Evolutionary conservation across 2,113 vertebrate genomes (phyloP), one percentile per base, ranked within the genome.

Genomic region (Empidonax traillii): DNA sequence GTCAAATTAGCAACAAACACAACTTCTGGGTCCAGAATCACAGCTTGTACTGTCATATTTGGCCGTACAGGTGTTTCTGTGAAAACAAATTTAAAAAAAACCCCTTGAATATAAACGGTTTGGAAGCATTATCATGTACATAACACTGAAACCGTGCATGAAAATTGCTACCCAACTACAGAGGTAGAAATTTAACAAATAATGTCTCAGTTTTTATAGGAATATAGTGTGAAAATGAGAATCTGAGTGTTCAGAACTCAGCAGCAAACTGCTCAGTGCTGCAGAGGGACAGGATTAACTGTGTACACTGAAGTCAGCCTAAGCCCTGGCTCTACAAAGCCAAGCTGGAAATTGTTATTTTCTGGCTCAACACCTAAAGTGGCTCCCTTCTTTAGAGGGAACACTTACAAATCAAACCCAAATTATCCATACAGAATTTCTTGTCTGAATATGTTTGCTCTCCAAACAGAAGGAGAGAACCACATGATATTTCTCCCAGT

Each of bases 1-100:
- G 98, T 98, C 93, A 99, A 97, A 93, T 90, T 99, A 74, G 99
- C 99, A 79, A 99, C 99, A 85, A 99, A 99, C 12, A 99, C 98
- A 83, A 99, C 98, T 97, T 99, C 99, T 4, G 99, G 99, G 94
- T 99, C 99, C 90, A 98, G 95, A 66, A 99, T 97, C 80, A 98
- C 98, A 8, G 97, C 98, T 46, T 97, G 98, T 35, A 99, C 46
- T 18, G 44, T 97, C 74, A 98, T 96, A 56, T 98, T 98, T 75
- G 97, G 85, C 56, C 72, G 47, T 20, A 81, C 41, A 82, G 97
- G 71, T 9, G 83, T 77, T 88, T 98, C 98, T 98, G 83, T 78
- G 75, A 75, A 95, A 92, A 73, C 12, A 94, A 83, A 72, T 25
- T 59, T 21, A 37, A 39, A 35, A 5, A 30, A 16, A 1, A 47